Evolutionary conservation across 2,797 vertebrate species (phyloP), one percentile per base, ranked within the genome.

Genomic region (Pelochelys cantorii): DNA sequence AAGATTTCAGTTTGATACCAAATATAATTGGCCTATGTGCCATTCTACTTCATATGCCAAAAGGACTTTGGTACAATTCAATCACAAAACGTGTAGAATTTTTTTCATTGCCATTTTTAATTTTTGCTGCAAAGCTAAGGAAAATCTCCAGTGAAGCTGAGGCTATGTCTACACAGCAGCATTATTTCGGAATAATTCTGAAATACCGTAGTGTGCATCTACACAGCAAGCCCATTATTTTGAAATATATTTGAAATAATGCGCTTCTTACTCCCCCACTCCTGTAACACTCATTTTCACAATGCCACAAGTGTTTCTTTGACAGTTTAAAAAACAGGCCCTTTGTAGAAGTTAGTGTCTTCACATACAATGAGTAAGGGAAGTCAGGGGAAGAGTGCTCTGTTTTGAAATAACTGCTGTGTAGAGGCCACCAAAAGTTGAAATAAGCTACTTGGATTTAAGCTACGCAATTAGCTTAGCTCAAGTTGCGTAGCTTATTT

Each of bases 221-320:
- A 48, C 42, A 48, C 42, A 48, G 42, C 42, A 48, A 48, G 42
- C 42, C 42, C 42, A 48, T 48, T 48, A 48, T 48, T 48, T 48
- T 48, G 42, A 48, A 48, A 48, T 48, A 48, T 48, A 48, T 48
- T 48, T 48, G 42, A 48, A 48, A 48, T 48, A 48, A 48, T 48
- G 42, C 42, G 42, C 42, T 48, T 48, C 42, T 48, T 48, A 8
- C 42, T 48, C 42, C 42, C 42, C 42, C 42, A 48, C 42, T 48
- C 42, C 42, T 48, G 7, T 48, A 48, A 48, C 42, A 48, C 42
- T 48, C 42, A 48, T 98, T 98, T 98, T 98, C 97, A 96, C 88
- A 97, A 92, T 97, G 94, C 97, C 98, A 99, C 99, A 99, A 99
- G 98, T 98, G 98, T 95, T 98, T 98, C 99, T 99, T 99, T 99